Evolutionary conservation across 2,113 vertebrate genomes (phyloP).

Genomic region (Indicator maculatus): DNA sequence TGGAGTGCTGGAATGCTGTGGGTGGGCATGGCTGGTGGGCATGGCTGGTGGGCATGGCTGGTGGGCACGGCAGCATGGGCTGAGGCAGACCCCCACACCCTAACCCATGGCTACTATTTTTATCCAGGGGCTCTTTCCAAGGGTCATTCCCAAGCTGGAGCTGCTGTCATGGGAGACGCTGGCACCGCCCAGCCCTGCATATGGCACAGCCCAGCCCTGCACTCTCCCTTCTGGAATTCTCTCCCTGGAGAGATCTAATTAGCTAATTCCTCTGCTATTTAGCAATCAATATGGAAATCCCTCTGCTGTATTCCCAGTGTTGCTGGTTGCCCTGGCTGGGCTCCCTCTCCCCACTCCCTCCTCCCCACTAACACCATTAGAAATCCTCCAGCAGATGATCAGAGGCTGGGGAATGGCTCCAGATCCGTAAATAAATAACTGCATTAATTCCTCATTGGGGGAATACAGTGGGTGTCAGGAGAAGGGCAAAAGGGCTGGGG

Average conservation of each 20-base stretch:
- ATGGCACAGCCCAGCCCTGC: not conserved
- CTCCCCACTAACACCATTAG: not conserved
- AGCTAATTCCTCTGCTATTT: constrained; percentile 61
- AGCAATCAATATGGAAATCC: constrained; percentile 45
- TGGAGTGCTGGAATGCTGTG: too few species aligned
- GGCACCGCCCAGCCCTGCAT: fast-evolving
- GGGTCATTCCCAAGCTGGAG: fast-evolving
- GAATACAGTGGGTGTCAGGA: fast-evolving
- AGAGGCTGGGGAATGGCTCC: not conserved
- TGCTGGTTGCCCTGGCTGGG: constrained; percentile 5
- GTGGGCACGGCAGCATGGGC: not conserved
- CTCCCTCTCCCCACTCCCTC: not conserved
- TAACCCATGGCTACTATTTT: not conserved
- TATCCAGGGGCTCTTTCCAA: not conserved
- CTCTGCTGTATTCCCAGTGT: not conserved
- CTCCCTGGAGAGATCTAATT: constrained; percentile 62
- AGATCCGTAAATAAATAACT: not conserved
- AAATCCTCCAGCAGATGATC: not conserved
- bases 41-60: not conserved
- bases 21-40: not conserved
- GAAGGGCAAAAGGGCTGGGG: not conserved
- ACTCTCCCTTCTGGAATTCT: constrained; percentile 46
- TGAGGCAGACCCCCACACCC: not conserved
- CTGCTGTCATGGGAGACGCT: fast-evolving
- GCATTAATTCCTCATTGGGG: not conserved